These are phyloP conservation scores for Dromius quadrimaculatus DNA, from an alignment of 2,888 invertebrate species.

Conservation along the genomic window DNA sequence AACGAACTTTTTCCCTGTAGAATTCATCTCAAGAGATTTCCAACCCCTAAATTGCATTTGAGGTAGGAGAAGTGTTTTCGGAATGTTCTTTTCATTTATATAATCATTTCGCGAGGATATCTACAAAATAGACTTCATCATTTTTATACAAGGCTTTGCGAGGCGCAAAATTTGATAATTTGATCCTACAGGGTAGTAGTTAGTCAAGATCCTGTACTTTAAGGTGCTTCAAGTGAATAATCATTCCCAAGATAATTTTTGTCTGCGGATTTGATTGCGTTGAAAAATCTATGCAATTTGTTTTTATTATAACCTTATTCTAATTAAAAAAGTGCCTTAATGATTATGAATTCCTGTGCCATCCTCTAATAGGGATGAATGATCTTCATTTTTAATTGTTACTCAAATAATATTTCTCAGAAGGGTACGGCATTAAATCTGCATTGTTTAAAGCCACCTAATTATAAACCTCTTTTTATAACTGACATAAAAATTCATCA, in stretches of 20 bases:
- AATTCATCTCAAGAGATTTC: slow-evolving; percentile 39
- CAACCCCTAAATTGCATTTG: slow-evolving; percentile 35
- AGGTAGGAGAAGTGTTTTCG: slow-evolving; percentile 16
- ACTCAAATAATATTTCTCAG: background rate
- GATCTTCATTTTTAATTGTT: background rate
- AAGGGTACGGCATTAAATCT: too few species aligned
- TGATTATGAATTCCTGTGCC: too few species aligned
- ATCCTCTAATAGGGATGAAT: background rate
- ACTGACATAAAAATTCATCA: slow-evolving; percentile 24
- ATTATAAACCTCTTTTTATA: slow-evolving; percentile 22
- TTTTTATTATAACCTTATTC: background rate
- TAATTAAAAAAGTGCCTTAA: background rate
- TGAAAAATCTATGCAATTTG: slow-evolving; percentile 2
- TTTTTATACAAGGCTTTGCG: too few species aligned
- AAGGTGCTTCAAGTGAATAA: too few species aligned
- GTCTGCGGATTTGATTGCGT: too few species aligned
- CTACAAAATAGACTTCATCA: too few species aligned
- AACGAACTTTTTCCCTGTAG: slow-evolving; percentile 43
- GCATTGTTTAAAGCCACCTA: slow-evolving; percentile 10
- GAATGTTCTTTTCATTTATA: slow-evolving; percentile 10
- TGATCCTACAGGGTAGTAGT: too few species aligned
- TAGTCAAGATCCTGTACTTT: too few species aligned
- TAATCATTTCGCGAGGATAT: slow-evolving; percentile 16
- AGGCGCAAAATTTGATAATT: too few species aligned
- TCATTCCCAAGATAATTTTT: too few species aligned